A percentile compares a stretch with the other conserved stretches of the same genome.
Evolutionary conservation across 2,797 vertebrate genomes (phyloP).

Genomic region (Pseudochaenichthys georgianus): DNA sequence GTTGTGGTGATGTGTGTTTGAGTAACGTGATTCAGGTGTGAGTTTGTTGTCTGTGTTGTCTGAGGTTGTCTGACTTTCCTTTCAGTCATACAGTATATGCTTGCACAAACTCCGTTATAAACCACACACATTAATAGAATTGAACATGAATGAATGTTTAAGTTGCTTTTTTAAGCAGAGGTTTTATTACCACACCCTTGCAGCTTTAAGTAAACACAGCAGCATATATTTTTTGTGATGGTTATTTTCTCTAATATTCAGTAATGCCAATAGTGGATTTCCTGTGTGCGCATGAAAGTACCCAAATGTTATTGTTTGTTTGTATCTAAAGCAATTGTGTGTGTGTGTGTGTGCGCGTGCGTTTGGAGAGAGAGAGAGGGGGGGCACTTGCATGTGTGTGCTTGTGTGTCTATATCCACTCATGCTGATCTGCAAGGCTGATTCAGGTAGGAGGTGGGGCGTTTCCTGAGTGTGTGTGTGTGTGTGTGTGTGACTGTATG

Average conservation of each 20-base stretch:
- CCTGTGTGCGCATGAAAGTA: constrained; percentile 11
- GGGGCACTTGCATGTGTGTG: constrained; percentile 60
- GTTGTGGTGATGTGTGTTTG: constrained; percentile 70
- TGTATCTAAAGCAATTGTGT: constrained; percentile 19
- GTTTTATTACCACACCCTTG: constrained; percentile 10
- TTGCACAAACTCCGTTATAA: constrained; percentile 27
- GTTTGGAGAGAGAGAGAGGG: background rate
- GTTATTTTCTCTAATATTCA: constrained; percentile 4
- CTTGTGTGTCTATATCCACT: constrained; percentile 56
- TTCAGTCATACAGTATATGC: constrained; percentile 29
- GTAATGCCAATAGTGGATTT: constrained; percentile 13
- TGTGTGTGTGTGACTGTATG: constrained; percentile 32
- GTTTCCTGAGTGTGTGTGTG: constrained; percentile 61
- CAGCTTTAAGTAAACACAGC: constrained; percentile 11
- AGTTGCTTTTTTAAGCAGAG: background rate
- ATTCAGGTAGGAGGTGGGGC: constrained; percentile 86
- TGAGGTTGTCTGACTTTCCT: constrained; percentile 63
- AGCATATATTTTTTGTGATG: background rate
- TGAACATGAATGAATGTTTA: background rate
- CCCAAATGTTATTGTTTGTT: constrained; percentile 9
- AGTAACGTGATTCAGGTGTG: constrained; percentile 86
- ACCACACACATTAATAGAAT: background rate
- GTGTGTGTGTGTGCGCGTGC: constrained; percentile 14
- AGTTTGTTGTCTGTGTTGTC: constrained; percentile 80
- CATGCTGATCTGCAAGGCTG: constrained; percentile 75